Conservation (phyloP, 2,888 invertebrate genomes). For the Drosophila parthenogenetica region DNA sequence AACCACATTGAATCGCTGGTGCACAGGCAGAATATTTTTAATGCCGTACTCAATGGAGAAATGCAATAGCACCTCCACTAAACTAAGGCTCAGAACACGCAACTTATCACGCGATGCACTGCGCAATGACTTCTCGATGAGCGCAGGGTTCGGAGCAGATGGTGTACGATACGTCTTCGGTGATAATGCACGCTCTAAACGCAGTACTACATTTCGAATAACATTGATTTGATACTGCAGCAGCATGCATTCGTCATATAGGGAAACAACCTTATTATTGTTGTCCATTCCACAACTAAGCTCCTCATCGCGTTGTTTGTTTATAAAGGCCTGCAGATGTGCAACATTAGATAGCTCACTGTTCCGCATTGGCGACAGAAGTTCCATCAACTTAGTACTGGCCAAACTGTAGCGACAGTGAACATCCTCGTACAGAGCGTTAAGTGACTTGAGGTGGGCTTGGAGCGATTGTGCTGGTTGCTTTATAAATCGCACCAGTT, state of each 20-base stretch:
- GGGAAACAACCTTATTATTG: constrained; percentile 85
- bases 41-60: constrained; percentile 88
- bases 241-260: constrained; percentile 88
- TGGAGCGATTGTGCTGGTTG: constrained; percentile 78
- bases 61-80: constrained; percentile 92
- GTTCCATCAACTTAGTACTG: constrained; percentile 92
- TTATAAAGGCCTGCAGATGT: constrained; percentile 93
- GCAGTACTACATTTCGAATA: constrained; percentile 90
- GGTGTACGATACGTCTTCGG: constrained; percentile 80
- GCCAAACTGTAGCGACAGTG: constrained; percentile 93
- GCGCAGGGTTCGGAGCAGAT: constrained; percentile 20
- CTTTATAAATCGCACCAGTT: constrained; percentile 79
- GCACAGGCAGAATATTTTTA: constrained; percentile 84
- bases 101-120: constrained; percentile 93
- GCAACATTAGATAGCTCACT: constrained; percentile 93
- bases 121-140: constrained; percentile 85
- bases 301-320: constrained; percentile 88
- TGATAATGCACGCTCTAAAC: constrained; percentile 88
- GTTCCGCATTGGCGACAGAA: constrained; percentile 91
- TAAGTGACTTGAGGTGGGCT: constrained; percentile 88
- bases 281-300: constrained; percentile 84
- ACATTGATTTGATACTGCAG: constrained; percentile 96
- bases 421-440: constrained; percentile 91
- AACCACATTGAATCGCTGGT: constrained; percentile 84
- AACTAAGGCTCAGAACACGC: constrained; percentile 91